Evolutionary conservation across 2,797 vertebrate species (phyloP).

Genomic region (Benthosema pterotum): DNA sequence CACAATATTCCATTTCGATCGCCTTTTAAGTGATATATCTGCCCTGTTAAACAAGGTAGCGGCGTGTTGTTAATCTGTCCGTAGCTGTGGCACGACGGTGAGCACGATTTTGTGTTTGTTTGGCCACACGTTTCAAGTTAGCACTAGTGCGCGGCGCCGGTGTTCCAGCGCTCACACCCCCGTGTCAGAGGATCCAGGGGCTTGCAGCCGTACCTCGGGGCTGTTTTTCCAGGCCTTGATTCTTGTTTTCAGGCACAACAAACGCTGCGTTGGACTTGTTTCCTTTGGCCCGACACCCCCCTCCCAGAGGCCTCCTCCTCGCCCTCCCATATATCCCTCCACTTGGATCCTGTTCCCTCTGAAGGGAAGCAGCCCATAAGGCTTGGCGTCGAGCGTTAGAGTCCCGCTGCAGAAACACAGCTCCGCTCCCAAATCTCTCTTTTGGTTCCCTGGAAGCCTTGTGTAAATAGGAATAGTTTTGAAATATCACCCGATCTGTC

Average conservation of each 20-base stretch:
- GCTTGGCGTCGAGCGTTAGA: slow-evolving; percentile 48
- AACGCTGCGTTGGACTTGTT: slow-evolving; percentile 79
- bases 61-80: slow-evolving; percentile 48
- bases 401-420: slow-evolving; percentile 48
- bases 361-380: slow-evolving; percentile 65
- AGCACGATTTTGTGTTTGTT: slow-evolving; percentile 60
- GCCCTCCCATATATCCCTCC: slow-evolving; percentile 68
- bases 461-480: slow-evolving; percentile 65
- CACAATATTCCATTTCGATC: slow-evolving; percentile 1
- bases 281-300: slow-evolving; percentile 73
- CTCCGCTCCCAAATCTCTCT: slow-evolving; percentile 58
- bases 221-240: slow-evolving; percentile 79
- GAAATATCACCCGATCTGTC: slow-evolving; percentile 65
- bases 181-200: slow-evolving; percentile 65
- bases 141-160: slow-evolving; percentile 45
- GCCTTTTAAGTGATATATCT: slow-evolving; percentile 33
- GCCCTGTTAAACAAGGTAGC: slow-evolving; percentile 45
- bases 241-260: slow-evolving; percentile 84
- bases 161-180: slow-evolving; percentile 65
- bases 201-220: slow-evolving; percentile 58
- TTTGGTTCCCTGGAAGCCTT: slow-evolving; percentile 50
- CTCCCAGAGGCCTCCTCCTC: slow-evolving; percentile 68
- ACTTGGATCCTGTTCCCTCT: slow-evolving; percentile 71
- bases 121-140: slow-evolving; percentile 66
- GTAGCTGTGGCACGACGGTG: slow-evolving; percentile 48